Base-by-base conservation (phyloP, 2,888 invertebrate genomes). In the Tanytarsus gracilentus region DNA sequence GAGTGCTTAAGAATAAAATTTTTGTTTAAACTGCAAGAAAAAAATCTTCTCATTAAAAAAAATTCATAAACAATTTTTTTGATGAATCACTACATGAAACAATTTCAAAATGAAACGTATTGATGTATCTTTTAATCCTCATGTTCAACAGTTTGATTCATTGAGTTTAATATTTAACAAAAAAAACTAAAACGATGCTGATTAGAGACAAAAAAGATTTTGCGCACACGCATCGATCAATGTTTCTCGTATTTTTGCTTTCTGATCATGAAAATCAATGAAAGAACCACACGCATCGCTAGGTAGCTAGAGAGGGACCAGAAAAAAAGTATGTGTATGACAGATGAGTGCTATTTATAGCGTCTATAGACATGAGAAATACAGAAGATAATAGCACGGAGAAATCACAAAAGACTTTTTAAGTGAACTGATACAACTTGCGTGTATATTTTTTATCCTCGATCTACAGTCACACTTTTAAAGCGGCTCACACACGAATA, bases 301-400 rank as follows among this genome's bases (percentile, higher is more conserved):
- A 18, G 44, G 18, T 21, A 23, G 23, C 21, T 44, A 44, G 21
- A 44, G 33, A 11, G 6, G n/a, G n/a, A n/a, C n/a, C n/a, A n/a
- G n/a, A n/a, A n/a, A n/a, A n/a, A n/a, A 11, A 33, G 9, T 23
- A 11, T 44, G 44, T 44, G 23, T 44, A 44, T 40, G 40, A 16
- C 44, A 44, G 18, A 44, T 44, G n/a, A n/a, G 18, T 44, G 21
- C 44, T 44, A 44, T 44, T 44, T 44, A 18, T 44, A 44, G 36
- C 14, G 14, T 16, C 16, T 5, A 36, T 4, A 14, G 16, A 36
- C 21, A 44, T 9, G 23, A 18, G 44, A 18, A 44, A 44, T 23
- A 44, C 18, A 23, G 23, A 2, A 44, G 11, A 44, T 7, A 9
- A 40, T 14, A 40, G 21, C 18, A 44, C 18, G 33, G 14, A 33